These are phyloP conservation scores for Epinotia brunnichana DNA, from an alignment of 2,888 invertebrate genomes.

Conservation along the genomic window DNA sequence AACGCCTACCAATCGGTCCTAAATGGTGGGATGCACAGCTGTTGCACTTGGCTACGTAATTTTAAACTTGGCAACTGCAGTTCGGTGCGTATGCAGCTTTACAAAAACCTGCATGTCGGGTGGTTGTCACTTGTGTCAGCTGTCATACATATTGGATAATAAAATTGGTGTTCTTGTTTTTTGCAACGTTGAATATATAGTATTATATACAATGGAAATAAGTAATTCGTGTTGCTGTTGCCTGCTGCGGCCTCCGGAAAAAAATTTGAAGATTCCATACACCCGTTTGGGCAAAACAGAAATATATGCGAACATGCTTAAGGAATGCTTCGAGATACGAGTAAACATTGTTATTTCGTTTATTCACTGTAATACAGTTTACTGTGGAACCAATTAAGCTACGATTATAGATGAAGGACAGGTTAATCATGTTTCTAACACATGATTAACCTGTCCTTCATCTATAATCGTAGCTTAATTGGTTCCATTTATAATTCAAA, in stretches of 20 bases:
- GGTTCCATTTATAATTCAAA: background rate
- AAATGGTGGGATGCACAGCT: too few relatives aligned
- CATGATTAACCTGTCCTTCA: background rate
- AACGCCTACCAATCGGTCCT: background rate
- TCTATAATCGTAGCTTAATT: background rate
- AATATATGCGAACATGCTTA: constrained; percentile 18
- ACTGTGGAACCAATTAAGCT: background rate
- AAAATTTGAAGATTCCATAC: constrained; percentile 12
- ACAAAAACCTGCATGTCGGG: background rate
- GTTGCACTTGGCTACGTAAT: too few relatives aligned
- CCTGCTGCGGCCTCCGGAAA: constrained; percentile 10
- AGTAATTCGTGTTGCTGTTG: constrained; percentile 16
- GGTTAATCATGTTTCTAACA: background rate
- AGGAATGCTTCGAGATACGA: constrained; percentile 25
- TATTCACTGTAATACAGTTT: background rate
- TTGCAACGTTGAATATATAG: too few relatives aligned
- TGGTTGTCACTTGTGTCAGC: background rate
- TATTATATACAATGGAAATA: constrained; percentile 3
- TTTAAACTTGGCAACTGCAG: background rate
- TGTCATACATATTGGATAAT: background rate
- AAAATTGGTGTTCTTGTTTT: background rate
- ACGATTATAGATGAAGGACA: background rate
- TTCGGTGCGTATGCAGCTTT: background rate
- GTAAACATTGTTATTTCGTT: constrained; percentile 2
- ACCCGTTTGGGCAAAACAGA: constrained; percentile 11